phyloP scores from a whole-genome alignment of 2,113 vertebrate genomes.

The Tupaia chinensis region DNA sequence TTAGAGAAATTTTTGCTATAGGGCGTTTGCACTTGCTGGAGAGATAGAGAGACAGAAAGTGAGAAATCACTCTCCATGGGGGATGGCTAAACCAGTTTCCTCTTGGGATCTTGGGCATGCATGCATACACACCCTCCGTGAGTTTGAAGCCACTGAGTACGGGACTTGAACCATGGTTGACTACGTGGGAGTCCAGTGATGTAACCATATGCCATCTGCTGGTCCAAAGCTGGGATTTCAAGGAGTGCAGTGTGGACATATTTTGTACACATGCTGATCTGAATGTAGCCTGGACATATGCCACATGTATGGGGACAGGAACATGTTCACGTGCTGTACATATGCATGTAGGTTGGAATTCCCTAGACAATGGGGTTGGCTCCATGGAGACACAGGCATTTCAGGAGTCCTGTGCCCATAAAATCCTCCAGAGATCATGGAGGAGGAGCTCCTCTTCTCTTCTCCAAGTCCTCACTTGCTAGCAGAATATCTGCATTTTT shows the following conservation, averaged over 20 bases:
- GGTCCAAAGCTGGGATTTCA: conserved; percentile 1
- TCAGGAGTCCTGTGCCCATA: not conserved
- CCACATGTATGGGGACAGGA: not conserved
- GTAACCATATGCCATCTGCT: too few relatives aligned
- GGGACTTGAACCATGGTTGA: too few relatives aligned
- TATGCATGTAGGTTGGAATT: not conserved
- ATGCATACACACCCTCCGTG: too few relatives aligned
- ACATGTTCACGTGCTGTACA: rapidly evolving
- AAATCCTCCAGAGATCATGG: not conserved
- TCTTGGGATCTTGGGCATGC: too few relatives aligned
- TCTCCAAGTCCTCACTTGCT: not conserved
- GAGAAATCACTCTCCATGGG: too few relatives aligned
- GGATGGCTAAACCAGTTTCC: too few relatives aligned
- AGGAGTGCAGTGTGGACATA: conserved; percentile 9
- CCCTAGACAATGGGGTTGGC: not conserved
- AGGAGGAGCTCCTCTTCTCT: not conserved
- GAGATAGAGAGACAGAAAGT: too few relatives aligned
- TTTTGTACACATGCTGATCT: too few relatives aligned
- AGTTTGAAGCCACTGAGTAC: too few relatives aligned
- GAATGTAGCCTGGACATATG: not conserved
- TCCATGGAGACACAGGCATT: not conserved
- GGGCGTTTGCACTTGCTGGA: too few relatives aligned
- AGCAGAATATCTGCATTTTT: not conserved
- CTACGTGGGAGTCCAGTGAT: too few relatives aligned
- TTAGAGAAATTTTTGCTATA: too few relatives aligned